Conservation (phyloP, 2,888 invertebrate species). For the Drosophila barbarae region DNA sequence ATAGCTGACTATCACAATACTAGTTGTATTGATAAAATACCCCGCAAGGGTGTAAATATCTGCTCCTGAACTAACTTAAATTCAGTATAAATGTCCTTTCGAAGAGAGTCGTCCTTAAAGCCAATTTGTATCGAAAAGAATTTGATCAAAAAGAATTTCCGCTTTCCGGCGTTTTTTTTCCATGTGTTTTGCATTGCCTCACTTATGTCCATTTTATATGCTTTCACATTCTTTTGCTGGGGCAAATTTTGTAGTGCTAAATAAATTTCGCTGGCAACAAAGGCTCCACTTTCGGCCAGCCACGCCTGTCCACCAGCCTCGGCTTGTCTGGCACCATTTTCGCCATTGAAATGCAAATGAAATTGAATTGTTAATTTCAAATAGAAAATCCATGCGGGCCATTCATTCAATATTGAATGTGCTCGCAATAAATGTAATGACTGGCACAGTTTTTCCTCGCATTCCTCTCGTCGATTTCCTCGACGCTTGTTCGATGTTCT, state of each 20-base stretch:
- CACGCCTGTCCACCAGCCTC: slow-evolving; percentile 6
- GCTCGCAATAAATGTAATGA: slow-evolving; percentile 74
- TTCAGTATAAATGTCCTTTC: neutral
- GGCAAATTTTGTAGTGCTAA: slow-evolving; percentile 41
- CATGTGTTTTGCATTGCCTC: slow-evolving; percentile 28
- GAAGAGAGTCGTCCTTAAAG: neutral
- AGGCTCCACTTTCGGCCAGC: slow-evolving; percentile 21
- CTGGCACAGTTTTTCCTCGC: slow-evolving; percentile 67
- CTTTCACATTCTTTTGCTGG: slow-evolving; percentile 29
- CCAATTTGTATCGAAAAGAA: slow-evolving; percentile 10
- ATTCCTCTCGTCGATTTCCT: slow-evolving; percentile 9
- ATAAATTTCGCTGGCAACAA: slow-evolving; percentile 44
- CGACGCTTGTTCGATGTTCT: slow-evolving; percentile 3
- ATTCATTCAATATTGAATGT: slow-evolving; percentile 75
- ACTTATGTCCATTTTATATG: slow-evolving; percentile 40
- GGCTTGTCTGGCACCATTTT: slow-evolving; percentile 52
- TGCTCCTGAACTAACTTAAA: neutral
- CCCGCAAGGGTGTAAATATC: no score
- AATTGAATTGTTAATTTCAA: slow-evolving; percentile 75
- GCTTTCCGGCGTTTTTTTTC: slow-evolving; percentile 7
- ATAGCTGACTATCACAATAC: no score
- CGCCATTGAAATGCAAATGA: slow-evolving; percentile 74
- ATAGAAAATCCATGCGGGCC: slow-evolving; percentile 72
- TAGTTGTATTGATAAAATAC: no score
- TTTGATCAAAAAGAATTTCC: slow-evolving; percentile 32